Percentiles rank a stretch among this genome's conserved stretches.
Evolutionary conservation across 1,140 invertebrate genomes (phyloP).

Genomic region (Homarus americanus): DNA sequence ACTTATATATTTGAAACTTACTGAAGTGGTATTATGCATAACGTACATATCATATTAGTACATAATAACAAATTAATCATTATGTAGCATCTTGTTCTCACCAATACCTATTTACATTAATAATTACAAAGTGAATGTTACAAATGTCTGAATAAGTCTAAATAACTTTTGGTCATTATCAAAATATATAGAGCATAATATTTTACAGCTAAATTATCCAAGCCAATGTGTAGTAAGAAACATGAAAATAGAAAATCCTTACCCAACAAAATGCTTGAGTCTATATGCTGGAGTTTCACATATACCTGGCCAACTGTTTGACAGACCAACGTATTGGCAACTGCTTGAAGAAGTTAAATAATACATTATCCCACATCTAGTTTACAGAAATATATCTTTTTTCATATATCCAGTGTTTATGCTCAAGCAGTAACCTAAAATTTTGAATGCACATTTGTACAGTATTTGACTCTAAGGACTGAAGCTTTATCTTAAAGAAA

Average conservation of each 20-base stretch:
- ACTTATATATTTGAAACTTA: background rate
- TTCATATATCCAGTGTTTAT: background rate
- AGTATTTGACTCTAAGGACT: background rate
- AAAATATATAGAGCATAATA: background rate
- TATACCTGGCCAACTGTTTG: constrained; percentile 1
- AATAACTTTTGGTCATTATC: background rate
- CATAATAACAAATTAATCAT: background rate
- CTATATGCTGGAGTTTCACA: background rate
- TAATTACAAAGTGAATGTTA: background rate
- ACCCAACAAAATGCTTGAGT: constrained; percentile 1
- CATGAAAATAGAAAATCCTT: background rate
- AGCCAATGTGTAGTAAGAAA: background rate
- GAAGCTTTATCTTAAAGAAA: background rate
- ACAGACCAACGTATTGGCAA: background rate
- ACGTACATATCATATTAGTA: background rate
- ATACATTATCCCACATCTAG: background rate
- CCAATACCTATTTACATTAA: background rate
- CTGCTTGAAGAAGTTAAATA: background rate
- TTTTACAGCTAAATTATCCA: background rate
- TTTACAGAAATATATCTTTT: background rate
- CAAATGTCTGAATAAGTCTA: background rate
- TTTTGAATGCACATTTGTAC: background rate
- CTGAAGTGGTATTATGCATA: background rate
- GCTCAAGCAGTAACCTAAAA: background rate
- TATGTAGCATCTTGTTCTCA: background rate